These are phyloP conservation scores for Microctonus aethiopoides DNA, from an alignment of 2,888 invertebrate genomes.

Conservation along the genomic window DNA sequence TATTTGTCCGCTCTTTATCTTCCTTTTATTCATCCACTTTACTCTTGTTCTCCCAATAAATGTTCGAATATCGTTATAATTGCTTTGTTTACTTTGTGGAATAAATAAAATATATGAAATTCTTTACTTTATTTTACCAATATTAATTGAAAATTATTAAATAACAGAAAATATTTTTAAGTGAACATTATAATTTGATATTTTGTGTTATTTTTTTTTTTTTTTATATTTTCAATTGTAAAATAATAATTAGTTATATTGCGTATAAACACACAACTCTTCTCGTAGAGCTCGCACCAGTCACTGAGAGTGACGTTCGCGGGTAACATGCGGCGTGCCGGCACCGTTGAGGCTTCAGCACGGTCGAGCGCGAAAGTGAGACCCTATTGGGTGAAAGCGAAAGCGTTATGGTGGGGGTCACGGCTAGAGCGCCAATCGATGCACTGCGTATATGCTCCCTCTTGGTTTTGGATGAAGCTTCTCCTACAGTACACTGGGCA, in stretches of 20 bases:
- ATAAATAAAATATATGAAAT: no score
- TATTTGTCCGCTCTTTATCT: no score
- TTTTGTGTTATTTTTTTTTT: not conserved
- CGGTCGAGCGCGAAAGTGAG: slow-evolving; percentile 66
- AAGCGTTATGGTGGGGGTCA: slow-evolving; percentile 67
- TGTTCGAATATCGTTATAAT: no score
- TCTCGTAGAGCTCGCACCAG: slow-evolving; percentile 42
- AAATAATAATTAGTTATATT: not conserved
- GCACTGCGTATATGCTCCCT: slow-evolving; percentile 53
- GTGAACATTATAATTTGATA: no score
- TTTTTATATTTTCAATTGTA: not conserved
- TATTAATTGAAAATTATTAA: no score
- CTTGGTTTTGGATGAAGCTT: slow-evolving; percentile 14
- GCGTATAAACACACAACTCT: slow-evolving; percentile 11
- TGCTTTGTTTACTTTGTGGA: no score
- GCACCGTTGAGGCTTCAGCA: slow-evolving; percentile 51
- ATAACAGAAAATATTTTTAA: no score
- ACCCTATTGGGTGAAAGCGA: slow-evolving; percentile 67
- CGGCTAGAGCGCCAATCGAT: slow-evolving; percentile 67
- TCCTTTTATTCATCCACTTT: no score
- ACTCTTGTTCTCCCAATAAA: no score
- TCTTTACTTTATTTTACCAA: no score
- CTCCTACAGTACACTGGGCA: not conserved
- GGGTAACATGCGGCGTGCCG: slow-evolving; percentile 44
- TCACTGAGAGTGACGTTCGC: slow-evolving; percentile 42